Base-by-base conservation (phyloP, 2,113 vertebrate species). In the Forbesichthys agassizii region DNA sequence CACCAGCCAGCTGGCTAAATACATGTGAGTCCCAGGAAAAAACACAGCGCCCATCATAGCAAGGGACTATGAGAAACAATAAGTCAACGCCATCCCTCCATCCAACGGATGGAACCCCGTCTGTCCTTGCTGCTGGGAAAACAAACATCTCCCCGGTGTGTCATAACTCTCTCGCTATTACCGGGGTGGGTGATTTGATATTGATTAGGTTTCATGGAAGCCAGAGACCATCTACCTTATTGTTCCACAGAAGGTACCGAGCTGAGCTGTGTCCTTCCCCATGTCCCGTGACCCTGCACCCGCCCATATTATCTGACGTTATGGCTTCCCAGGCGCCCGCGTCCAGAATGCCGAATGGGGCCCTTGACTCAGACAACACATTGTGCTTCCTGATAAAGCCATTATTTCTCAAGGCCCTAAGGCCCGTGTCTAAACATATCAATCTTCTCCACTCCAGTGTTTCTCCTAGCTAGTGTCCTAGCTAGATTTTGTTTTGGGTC, bases 131-230 rank as follows among this genome's bases (percentile, higher is more conserved):
- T 69, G 81, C 81, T 47, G 68, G 20, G 51, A 85, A 86, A 89
- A 86, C 80, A 88, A 90, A 88, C 84, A 87, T 83, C 82, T 66
- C 82, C 80, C 83, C 79, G 11, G 76, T 81, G 88, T 86, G 86
- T 89, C 87, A 90, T 92, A 92, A 91, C 84, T 86, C 88, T 89
- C 81, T 73, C 81, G 77, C 80, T 74, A 83, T 89, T 81, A 83
- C 84, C 77, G 81, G 79, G 71, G 80, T 85, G 74, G 83, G 87
- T 88, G 80, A 90, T 91, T 89, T 86, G 82, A 86, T 92, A 93
- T 93, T 88, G 92, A 93, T 93, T 89, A 84, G 88, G 85, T 87
- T 90, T 88, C 83, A 86, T 81, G 83, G 81, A 77, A 61, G 65
- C 77, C 64, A 63, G 71, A 27, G 73, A 80, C 84, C 80, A 80